Percentiles rank a stretch among this genome's conserved stretches.
Conservation (phyloP, 2,888 invertebrate species). For the Drosophila neotestacea region DNA sequence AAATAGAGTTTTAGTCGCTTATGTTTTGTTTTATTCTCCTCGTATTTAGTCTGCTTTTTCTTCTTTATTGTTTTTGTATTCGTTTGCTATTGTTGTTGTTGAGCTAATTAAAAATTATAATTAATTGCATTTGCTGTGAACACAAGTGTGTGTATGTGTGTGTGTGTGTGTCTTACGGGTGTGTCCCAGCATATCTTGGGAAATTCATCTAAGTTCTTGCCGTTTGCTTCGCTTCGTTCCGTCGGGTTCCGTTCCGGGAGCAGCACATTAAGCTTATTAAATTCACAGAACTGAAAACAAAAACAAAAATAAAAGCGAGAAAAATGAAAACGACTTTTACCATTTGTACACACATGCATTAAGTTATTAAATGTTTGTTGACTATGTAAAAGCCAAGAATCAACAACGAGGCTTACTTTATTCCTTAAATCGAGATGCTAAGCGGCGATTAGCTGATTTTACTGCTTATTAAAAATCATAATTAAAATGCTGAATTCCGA, state of each 20-base stretch:
- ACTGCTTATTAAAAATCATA: conserved; percentile 76
- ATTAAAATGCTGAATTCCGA: conserved; percentile 48
- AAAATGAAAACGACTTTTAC: conserved; percentile 47
- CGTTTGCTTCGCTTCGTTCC: conserved; percentile 28
- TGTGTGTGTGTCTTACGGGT: conserved; percentile 66
- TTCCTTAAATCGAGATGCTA: conserved; percentile 64
- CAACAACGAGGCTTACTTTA: conserved; percentile 42
- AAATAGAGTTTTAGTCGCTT: conserved; percentile 67
- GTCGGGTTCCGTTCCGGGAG: conserved; percentile 41
- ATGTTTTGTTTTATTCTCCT: conserved; percentile 20
- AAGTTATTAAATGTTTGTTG: conserved; percentile 72
- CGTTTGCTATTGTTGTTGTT: conserved; percentile 41
- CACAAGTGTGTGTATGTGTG: conserved; percentile 51
- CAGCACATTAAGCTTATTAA: conserved; percentile 78
- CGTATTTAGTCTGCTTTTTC: neutral
- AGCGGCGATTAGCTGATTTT: conserved; percentile 68
- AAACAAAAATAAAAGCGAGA: conserved; percentile 26
- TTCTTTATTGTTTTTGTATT: conserved; percentile 52
- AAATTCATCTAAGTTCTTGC: conserved; percentile 78
- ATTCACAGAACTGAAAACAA: conserved; percentile 58
- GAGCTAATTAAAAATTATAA: conserved; percentile 80
- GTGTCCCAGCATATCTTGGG: conserved; percentile 78
- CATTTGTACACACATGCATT: conserved; percentile 70
- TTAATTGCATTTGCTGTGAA: conserved; percentile 78
- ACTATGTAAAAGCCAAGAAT: conserved; percentile 25